phyloP scores from a whole-genome alignment of 30 jellyfish, hydroid and myxozoan species.

The Pelagia noctiluca region DNA sequence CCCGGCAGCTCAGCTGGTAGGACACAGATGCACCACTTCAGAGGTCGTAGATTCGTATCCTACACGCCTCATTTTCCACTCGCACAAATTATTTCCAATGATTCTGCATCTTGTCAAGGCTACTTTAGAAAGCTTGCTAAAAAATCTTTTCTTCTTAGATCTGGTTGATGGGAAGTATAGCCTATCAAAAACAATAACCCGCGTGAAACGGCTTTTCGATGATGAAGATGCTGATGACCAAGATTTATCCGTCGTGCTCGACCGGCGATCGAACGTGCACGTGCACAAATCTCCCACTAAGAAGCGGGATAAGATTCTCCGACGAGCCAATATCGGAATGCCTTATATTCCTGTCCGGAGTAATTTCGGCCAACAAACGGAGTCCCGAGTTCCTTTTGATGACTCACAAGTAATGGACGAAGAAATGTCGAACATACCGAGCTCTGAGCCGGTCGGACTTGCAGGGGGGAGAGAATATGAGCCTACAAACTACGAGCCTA shows the following conservation, averaged over 20 bases:
- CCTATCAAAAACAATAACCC: slow-evolving; percentile 19
- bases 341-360: slow-evolving; percentile 50
- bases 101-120: too few species aligned
- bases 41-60: too few species aligned
- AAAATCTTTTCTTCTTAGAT: background rate
- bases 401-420: slow-evolving; percentile 62
- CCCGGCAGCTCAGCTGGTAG: too few species aligned
- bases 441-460: slow-evolving; percentile 74
- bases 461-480: slow-evolving; percentile 19
- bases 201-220: slow-evolving; percentile 56
- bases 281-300: slow-evolving; percentile 15
- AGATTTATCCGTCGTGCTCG: background rate
- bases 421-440: slow-evolving; percentile 56
- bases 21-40: too few species aligned
- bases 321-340: slow-evolving; percentile 46
- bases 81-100: too few species aligned
- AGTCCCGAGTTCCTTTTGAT: slow-evolving; percentile 40
- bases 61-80: too few species aligned
- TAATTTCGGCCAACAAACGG: background rate
- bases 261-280: slow-evolving; percentile 29
- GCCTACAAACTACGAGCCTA: slow-evolving; percentile 31
- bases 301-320: slow-evolving; percentile 22
- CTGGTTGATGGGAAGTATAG: background rate
- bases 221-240: slow-evolving; percentile 42
- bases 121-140: background rate